phyloP scores from a whole-genome alignment of 2,797 vertebrate species.

The Hyperoplus immaculatus region DNA sequence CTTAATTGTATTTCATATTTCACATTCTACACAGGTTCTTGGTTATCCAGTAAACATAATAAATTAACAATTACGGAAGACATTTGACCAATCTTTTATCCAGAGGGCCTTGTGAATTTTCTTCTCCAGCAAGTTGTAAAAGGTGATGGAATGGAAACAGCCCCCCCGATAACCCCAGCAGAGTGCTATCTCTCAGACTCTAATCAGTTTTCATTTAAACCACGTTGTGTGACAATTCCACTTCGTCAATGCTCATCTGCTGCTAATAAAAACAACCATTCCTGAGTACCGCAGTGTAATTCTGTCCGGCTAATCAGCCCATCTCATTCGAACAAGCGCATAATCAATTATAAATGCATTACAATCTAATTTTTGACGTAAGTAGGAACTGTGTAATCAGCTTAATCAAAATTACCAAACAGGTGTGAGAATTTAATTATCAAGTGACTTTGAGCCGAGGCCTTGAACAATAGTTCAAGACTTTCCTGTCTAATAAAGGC shows the following conservation, averaged over 20 bases:
- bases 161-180: not conserved
- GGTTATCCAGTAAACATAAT: not conserved
- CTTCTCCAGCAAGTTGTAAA: not conserved
- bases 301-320: conserved; percentile 14
- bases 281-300: conserved; percentile 13
- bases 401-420: conserved; percentile 40
- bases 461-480: not conserved
- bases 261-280: conserved; percentile 36
- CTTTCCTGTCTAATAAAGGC: conserved; percentile 7
- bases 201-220: conserved; percentile 11
- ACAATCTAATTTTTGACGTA: conserved; percentile 21
- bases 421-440: conserved; percentile 26
- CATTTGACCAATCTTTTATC: not conserved
- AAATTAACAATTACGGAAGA: not conserved
- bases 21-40: not conserved
- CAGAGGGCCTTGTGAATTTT: not conserved
- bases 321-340: conserved; percentile 7
- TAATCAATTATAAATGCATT: conserved; percentile 47
- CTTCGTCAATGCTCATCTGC: conserved; percentile 7
- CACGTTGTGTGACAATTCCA: conserved; percentile 6
- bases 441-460: not conserved
- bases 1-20: not conserved
- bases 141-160: conserved; percentile 1
- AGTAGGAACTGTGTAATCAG: conserved; percentile 27
- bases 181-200: not conserved